A percentile compares a stretch with the other conserved stretches of the same genome.
These are phyloP conservation scores for Microdon myrmicae DNA, from an alignment of 2,888 invertebrate genomes.

Conservation along the genomic window DNA sequence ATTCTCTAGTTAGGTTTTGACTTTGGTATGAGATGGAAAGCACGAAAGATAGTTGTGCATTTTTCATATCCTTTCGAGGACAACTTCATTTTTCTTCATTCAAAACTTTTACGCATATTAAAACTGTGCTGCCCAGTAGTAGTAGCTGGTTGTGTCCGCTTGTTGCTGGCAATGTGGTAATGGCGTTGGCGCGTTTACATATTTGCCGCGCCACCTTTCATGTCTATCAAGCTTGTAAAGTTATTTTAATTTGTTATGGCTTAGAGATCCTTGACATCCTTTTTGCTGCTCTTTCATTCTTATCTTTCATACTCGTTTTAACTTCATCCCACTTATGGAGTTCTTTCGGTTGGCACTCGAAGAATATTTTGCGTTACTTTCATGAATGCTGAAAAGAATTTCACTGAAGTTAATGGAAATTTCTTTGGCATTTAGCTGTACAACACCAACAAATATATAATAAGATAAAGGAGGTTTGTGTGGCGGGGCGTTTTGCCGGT, in stretches of 20 bases:
- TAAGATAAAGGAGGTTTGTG: not conserved
- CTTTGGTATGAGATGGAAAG: constrained; percentile 38
- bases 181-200: constrained; percentile 17
- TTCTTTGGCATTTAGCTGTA: constrained; percentile 47
- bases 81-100: constrained; percentile 53
- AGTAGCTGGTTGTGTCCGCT: not conserved
- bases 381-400: constrained; percentile 48
- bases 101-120: constrained; percentile 51
- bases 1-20: too few relatives aligned
- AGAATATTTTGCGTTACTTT: constrained; percentile 10
- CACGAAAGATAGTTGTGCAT: constrained; percentile 45
- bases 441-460: constrained; percentile 5
- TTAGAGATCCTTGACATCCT: constrained; percentile 46
- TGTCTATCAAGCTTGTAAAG: constrained; percentile 52
- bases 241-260: constrained; percentile 52
- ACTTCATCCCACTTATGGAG: constrained; percentile 8
- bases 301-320: not conserved
- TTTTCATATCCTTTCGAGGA: constrained; percentile 48
- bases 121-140: constrained; percentile 33
- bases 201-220: constrained; percentile 28
- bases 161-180: constrained; percentile 2
- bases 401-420: constrained; percentile 49
- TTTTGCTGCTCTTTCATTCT: constrained; percentile 11
- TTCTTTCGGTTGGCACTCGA: constrained; percentile 11
- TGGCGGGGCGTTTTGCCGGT: constrained; percentile 2